These are phyloP conservation scores for Lypha dubia DNA, from an alignment of 2,888 invertebrate species.

Conservation along the genomic window DNA sequence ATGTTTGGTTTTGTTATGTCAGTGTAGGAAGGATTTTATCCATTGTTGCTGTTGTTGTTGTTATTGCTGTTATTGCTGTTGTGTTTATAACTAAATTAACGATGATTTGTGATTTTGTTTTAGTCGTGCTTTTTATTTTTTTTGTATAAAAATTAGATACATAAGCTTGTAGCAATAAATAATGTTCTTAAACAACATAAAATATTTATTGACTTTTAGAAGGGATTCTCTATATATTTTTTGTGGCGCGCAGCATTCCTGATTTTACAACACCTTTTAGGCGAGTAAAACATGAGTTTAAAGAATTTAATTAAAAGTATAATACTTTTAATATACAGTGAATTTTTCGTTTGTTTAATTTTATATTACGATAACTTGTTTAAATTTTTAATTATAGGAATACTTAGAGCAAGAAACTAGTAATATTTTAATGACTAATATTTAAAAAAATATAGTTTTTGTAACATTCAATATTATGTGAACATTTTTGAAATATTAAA, in stretches of 20 bases:
- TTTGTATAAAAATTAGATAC: not conserved
- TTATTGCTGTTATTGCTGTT: not conserved
- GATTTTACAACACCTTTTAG: slow-evolving; percentile 23
- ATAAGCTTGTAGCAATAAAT: slow-evolving; percentile 52
- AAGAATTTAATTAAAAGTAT: not conserved
- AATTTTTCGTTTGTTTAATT: too few species aligned
- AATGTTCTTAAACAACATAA: slow-evolving; percentile 57
- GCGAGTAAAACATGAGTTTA: slow-evolving; percentile 6
- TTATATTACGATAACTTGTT: too few species aligned
- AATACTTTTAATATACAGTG: not conserved
- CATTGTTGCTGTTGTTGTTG: not conserved
- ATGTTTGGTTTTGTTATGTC: slow-evolving; percentile 21
- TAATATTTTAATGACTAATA: too few species aligned
- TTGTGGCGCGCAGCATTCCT: not conserved
- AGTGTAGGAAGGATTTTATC: not conserved
- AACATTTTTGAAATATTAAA: too few species aligned
- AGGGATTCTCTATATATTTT: too few species aligned
- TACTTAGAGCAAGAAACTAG: too few species aligned
- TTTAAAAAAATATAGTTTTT: too few species aligned
- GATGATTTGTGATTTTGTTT: slow-evolving; percentile 68
- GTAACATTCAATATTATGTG: too few species aligned
- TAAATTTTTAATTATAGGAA: too few species aligned
- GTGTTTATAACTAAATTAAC: slow-evolving; percentile 67
- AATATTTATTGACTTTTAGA: slow-evolving; percentile 55
- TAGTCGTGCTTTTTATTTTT: too few species aligned